Base-by-base conservation (phyloP, 2,113 vertebrate species). In the Hemiprocne comata region DNA sequence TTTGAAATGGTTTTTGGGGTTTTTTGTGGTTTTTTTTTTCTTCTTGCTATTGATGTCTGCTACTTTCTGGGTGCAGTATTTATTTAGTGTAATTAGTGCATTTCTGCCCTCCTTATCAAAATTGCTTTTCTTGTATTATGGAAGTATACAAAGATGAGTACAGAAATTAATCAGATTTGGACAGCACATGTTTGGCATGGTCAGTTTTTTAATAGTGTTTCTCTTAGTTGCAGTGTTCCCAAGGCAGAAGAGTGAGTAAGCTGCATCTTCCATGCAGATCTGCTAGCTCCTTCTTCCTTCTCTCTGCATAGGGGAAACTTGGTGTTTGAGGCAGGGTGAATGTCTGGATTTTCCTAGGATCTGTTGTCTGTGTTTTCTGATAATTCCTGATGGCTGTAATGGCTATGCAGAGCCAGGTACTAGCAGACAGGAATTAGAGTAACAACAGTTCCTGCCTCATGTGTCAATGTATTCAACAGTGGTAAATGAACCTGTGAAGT, bases 341-440 rank as follows among this genome's bases (percentile, higher is more conserved):
- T 10, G 31, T 54, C 11, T 46, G 50, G 26, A 60, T 85, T 78
- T 93, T 69, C 18, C 9, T 48, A 3, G 3, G 50, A 26, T 17
- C 40, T 25, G 3, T 73, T 44, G 54, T 53, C n/a, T 0, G 0
- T 66, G 13, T 54, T 84, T 34, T 36, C 12, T 62, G 26, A 2
- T 67, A 40, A 33, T 85, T 85, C 16, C 36, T 64, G 33, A 13
- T 57, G 2, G 2, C 2, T 0, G 0, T 21, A 46, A 26, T 55
- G 34, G 51, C 62, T 64, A 2, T 2, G 1, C 2, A 2, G 61
- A 71, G 25, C 38, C 78, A 75, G 6, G 31, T 82, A 12, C 28
- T 29, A 62, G 28, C 61, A 75, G 29, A 26, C 23, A 25, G 23
- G 34, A 61, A 34, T 65, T n/a, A 17, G 66, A 65, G 55, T 31